Evolutionary conservation across 2,113 vertebrate genomes (phyloP), one percentile per base, ranked within the genome.

Genomic region (Podilymbus podiceps): DNA sequence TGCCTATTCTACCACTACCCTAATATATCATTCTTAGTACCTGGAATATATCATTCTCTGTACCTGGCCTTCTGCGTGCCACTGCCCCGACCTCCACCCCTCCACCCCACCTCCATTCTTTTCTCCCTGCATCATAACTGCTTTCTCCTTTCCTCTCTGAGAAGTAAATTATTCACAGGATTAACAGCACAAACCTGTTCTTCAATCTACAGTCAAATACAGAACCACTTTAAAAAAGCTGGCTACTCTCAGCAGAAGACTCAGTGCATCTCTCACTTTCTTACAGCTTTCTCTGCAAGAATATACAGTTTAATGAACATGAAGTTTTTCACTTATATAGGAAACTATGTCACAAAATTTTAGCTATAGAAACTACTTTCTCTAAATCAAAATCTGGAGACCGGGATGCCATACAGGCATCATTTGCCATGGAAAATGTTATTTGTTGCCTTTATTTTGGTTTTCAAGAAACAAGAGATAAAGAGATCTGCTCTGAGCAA

Each of bases 131-230:
- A 89, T 62, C 42, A 9, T 11, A 82, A 90, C 22, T 35, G 11
- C 58, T 62, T 93, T 75, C 82, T 83, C 55, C 28, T 76, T 86
- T 79, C 47, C 76, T 42, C 56, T 74, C 76, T 22, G 28, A 56
- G 63, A 74, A 92, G 89, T 77, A 80, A 93, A 94, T 91, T 94
- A 95, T 93, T 97, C 94, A 89, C 89, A 89, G 60, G 44, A 90
- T 85, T 89, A 92, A 84, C 83, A 95, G 80, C 56, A 96, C 76
- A 89, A 93, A 89, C 76, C 73, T 78, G 68, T 56, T 90, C 64
- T 91, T 94, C 60, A 69, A 92, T 84, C 93, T 87, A 87, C 76
- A 85, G 52, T 55, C 56, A 88, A 90, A 91, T 19, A 92, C 10
- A 62, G 53, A 93, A 76, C 8, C 47, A 75, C 8, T 73, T 88